phyloP scores from a whole-genome alignment of 2,113 vertebrate species.

The Anolis carolinensis region DNA sequence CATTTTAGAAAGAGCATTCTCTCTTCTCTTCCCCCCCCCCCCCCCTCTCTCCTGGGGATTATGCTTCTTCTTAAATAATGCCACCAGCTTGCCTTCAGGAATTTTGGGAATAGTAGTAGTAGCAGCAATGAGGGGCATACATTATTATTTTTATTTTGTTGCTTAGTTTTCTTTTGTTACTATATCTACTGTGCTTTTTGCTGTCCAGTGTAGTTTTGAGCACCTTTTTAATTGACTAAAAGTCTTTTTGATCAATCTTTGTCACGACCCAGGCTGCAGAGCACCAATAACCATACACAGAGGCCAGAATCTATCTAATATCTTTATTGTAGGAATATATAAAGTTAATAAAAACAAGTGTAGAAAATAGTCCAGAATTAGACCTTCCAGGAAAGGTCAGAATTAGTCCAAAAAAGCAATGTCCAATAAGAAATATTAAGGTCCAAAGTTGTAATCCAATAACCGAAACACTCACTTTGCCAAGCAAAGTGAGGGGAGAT shows the following conservation, averaged over 20 bases:
- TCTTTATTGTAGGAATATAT: no score
- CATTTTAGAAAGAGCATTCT: slow-evolving; percentile 9
- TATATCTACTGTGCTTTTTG: background rate
- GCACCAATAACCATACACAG: no score
- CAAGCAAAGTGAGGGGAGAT: no score
- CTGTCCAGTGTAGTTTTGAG: background rate
- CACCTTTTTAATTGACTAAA: background rate
- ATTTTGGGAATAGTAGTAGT: background rate
- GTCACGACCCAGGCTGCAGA: no score
- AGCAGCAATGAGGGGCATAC: background rate
- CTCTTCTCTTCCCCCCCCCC: background rate
- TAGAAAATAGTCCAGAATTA: no score
- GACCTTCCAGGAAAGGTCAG: no score
- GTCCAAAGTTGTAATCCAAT: no score
- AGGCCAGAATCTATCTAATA: no score
- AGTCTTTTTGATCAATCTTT: background rate
- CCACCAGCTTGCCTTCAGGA: background rate
- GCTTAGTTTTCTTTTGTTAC: background rate
- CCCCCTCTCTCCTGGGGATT: background rate
- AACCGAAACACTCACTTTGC: no score
- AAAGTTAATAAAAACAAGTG: no score
- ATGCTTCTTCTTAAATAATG: background rate
- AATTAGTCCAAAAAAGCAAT: no score
- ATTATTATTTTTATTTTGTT: background rate
- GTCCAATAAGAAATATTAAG: no score